These are phyloP conservation scores for Mesodorylaimus sp. DNA, from an alignment of 2,888 invertebrate genomes.

Conservation along the genomic window DNA sequence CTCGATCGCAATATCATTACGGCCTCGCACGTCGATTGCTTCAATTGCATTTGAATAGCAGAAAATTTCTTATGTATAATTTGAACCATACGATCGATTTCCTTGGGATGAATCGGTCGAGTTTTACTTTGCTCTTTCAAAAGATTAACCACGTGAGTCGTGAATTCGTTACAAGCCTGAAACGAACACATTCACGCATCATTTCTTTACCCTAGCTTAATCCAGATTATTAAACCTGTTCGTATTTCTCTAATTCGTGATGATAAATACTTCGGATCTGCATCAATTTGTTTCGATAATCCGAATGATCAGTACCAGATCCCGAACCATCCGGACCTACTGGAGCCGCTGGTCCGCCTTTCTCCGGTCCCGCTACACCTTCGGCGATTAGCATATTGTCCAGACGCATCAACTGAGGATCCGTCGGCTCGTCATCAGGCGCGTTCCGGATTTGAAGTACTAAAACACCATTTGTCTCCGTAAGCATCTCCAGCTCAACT, in stretches of 20 bases:
- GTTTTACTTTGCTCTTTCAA: constrained; percentile 88
- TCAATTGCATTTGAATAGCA: constrained; percentile 54
- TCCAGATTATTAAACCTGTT: constrained; percentile 47
- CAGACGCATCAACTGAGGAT: constrained; percentile 90
- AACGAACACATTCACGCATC: neutral
- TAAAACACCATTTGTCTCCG: constrained; percentile 31
- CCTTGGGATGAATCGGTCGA: constrained; percentile 87
- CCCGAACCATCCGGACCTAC: constrained; percentile 10
- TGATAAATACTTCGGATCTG: constrained; percentile 98
- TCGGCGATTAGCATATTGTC: constrained; percentile 96
- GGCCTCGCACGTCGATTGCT: constrained; percentile 97
- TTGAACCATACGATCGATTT: constrained; percentile 97
- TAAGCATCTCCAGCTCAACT: no score
- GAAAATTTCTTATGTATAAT: constrained; percentile 80
- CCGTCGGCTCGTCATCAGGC: constrained; percentile 92
- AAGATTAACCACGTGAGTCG: constrained; percentile 98
- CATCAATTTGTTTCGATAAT: constrained; percentile 92
- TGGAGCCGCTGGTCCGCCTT: constrained; percentile 44
- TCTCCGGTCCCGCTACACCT: constrained; percentile 87
- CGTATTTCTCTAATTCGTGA: constrained; percentile 96
- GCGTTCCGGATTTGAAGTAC: constrained; percentile 84
- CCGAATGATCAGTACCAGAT: constrained; percentile 63
- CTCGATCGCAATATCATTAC: constrained; percentile 87
- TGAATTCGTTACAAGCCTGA: constrained; percentile 96
- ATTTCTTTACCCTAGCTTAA: neutral